Base-by-base conservation (phyloP, 1,140 invertebrate species). In the Cydia amplana region DNA sequence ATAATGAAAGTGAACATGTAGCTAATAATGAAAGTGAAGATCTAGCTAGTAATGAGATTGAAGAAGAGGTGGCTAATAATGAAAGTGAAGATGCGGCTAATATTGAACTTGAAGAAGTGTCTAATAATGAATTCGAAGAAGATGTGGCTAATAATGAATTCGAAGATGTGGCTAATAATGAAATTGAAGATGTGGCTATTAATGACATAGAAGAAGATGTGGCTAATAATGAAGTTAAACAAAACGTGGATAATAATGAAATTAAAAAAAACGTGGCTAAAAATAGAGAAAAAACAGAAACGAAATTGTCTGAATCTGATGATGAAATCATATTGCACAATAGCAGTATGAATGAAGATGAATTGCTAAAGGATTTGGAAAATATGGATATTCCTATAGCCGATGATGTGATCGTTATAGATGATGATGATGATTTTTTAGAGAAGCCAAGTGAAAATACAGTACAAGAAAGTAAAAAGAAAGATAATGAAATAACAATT, bases 361-460 rank as follows among this genome's bases (percentile, higher is more conserved):
- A 85, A 32, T 77, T 83, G n/a, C 63, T 87, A 4, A 83, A 74
- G 28, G 77, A 82, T 75, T 80, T 89, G 9, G 89, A 91, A 78
- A 87, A 87, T 75, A 85, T 88, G 9, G 77, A 85, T 14, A 91
- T 91, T 74, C 89, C 89, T 0, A 82, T 87, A 4, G 80, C 16
- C 4, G 40, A 70, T 67, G 64, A 67, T 36, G 65, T 70, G 2
- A 70, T 70, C 20, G 65, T 70, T 18, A 70, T 70, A n/a, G 65
- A 70, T 36, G 65, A 70, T 40, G 65, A 70, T 40, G 65, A 70
- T 70, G 65, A 70, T 70, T 36, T 70, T 32, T 67, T 67, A 40
- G 65, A 70, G 16, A 60, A 60, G n/a, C 20, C 65, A 14, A 36
- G 5, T 40, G 28, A 16, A n/a, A 32, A 67, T 6, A 28, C 7